phyloP scores from a whole-genome alignment of 2,888 invertebrate species.

The Chrysolina americana region DNA sequence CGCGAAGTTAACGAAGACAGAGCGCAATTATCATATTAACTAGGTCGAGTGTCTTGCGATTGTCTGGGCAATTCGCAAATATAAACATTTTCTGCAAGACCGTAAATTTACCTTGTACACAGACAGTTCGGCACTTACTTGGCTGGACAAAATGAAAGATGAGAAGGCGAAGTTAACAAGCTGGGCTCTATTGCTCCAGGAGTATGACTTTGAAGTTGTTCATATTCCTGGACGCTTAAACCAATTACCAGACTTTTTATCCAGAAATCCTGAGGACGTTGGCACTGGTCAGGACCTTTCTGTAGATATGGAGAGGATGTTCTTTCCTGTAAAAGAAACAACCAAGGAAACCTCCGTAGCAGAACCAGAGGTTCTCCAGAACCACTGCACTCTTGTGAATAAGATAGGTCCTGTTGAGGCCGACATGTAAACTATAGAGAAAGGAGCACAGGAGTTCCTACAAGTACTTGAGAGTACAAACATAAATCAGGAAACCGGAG shows the following conservation, averaged over 20 bases:
- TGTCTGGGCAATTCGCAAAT: conserved; percentile 53
- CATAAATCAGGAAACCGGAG: too few species aligned
- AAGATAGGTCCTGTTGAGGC: background rate
- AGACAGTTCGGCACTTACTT: background rate
- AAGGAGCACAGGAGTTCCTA: too few species aligned
- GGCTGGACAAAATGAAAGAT: conserved; percentile 28
- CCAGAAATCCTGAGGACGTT: conserved; percentile 40
- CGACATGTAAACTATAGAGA: background rate
- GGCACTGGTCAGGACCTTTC: background rate
- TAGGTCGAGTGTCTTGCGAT: conserved; percentile 55
- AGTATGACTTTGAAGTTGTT: conserved; percentile 49
- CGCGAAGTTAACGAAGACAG: conserved; percentile 35
- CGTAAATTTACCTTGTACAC: conserved; percentile 39
- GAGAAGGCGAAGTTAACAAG: conserved; percentile 41
- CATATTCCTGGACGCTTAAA: conserved; percentile 49
- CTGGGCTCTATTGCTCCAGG: conserved; percentile 47
- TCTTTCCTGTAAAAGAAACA: background rate
- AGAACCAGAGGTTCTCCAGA: background rate
- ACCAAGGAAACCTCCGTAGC: too few species aligned
- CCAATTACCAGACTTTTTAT: conserved; percentile 47
- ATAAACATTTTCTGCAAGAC: conserved; percentile 52
- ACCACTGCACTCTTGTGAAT: background rate
- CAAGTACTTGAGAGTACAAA: too few species aligned
- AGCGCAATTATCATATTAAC: conserved; percentile 33
- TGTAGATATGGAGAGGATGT: background rate